Conservation (phyloP, 37 sponge, comb jelly and placozoan genomes). For the Petrosia ficiformis region DNA sequence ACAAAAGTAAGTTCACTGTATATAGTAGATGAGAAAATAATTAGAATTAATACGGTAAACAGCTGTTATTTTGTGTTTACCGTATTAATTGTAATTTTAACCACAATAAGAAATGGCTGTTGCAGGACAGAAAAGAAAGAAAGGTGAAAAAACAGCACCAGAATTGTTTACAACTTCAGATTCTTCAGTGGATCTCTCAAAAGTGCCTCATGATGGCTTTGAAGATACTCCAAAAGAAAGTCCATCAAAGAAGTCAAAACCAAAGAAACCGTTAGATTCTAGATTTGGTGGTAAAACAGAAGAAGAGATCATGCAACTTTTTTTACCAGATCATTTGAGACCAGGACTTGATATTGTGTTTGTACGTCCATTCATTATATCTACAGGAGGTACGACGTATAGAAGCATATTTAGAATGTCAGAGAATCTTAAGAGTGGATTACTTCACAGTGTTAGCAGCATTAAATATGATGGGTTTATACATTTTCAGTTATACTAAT, state of each 20-base stretch:
- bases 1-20: no score
- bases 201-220: neutral
- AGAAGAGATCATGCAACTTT: slow-evolving; percentile 68
- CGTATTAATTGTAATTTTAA: no score
- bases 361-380: slow-evolving; percentile 39
- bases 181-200: no score
- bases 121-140: neutral
- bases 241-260: slow-evolving; percentile 20
- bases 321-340: slow-evolving; percentile 81
- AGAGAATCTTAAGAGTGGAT: no score
- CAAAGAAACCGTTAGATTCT: slow-evolving; percentile 37
- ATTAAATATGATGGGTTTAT: no score
- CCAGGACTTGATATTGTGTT: slow-evolving; percentile 80
- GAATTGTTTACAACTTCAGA: no score
- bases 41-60: neutral
- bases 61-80: neutral
- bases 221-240: slow-evolving; percentile 2
- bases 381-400: neutral
- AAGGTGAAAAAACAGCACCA: neutral
- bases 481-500: no score
- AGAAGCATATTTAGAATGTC: no score
- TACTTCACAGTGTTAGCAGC: no score
- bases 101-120: no score
- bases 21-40: no score
- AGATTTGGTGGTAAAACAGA: slow-evolving; percentile 84